A percentile compares a stretch with the other conserved stretches of the same genome.
Conservation (phyloP, 2,888 invertebrate genomes). For the Drosophila tripunctata region DNA sequence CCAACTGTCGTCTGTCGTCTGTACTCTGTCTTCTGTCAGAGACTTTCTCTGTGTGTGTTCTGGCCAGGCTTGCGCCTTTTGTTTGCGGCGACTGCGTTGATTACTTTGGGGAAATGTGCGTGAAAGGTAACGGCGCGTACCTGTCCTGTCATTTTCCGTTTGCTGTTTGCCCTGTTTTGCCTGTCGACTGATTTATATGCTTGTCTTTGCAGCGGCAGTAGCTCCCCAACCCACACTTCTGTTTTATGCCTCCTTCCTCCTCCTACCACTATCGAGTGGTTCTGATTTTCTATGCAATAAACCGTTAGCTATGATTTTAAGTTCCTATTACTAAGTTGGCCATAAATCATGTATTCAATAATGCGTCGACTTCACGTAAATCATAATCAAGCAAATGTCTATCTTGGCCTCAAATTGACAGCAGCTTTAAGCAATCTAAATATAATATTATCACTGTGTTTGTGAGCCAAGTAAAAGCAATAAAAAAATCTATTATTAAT, state of each 20-base stretch:
- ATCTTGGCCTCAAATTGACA: conserved; percentile 38
- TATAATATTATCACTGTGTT: background rate
- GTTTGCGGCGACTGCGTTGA: conserved; percentile 71
- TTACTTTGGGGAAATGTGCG: conserved; percentile 79
- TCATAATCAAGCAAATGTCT: conserved; percentile 60
- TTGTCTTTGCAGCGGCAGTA: background rate
- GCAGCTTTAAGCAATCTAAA: conserved; percentile 19
- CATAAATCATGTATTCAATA: conserved; percentile 66
- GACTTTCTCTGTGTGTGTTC: conserved; percentile 12
- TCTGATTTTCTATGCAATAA: conserved; percentile 57
- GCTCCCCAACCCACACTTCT: background rate
- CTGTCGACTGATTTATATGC: conserved; percentile 21
- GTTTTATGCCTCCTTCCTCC: background rate
- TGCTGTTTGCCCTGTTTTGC: conserved; percentile 49
- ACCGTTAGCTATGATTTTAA: conserved; percentile 60
- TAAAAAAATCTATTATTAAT: background rate
- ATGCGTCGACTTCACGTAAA: conserved; percentile 53
- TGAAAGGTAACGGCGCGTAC: conserved; percentile 71
- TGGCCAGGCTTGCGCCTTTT: conserved; percentile 41
- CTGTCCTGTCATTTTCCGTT: conserved; percentile 72
- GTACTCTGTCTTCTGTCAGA: conserved; percentile 22
- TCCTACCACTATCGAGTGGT: conserved; percentile 1
- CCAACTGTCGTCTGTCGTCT: conserved; percentile 44
- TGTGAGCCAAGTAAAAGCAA: background rate
- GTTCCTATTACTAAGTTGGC: conserved; percentile 51